A percentile compares a stretch with the other conserved stretches of the same genome.
phyloP scores from a whole-genome alignment of 2,888 invertebrate genomes.

The Elysia crispata region DNA sequence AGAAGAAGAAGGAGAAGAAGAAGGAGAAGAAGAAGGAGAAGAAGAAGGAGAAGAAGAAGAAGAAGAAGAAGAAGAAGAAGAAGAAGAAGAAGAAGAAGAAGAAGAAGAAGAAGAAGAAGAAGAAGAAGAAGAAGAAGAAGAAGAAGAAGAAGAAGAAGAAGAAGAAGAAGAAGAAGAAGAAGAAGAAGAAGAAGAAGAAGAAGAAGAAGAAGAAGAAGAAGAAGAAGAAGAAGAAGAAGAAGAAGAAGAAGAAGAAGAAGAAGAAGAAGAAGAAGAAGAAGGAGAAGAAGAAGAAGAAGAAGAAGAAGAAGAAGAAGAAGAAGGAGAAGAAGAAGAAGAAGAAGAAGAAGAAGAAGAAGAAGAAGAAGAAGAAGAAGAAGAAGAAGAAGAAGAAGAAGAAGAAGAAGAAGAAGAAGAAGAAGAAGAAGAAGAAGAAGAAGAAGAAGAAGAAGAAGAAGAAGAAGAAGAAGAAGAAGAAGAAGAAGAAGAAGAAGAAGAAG shows the following conservation, averaged over 20 bases:
- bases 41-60: neutral
- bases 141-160: neutral
- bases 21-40: neutral
- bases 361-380: neutral
- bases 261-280: neutral
- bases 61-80: neutral
- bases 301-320: constrained; percentile 12
- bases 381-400: neutral
- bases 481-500: constrained; percentile 15
- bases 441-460: neutral
- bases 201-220: neutral
- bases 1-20: neutral
- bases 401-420: neutral
- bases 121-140: neutral
- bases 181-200: neutral
- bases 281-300: neutral
- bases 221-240: neutral
- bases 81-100: neutral
- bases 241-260: constrained; percentile 6
- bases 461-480: constrained; percentile 5
- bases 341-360: neutral
- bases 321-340: constrained; percentile 15
- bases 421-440: neutral
- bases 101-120: neutral
- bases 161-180: neutral